Evolutionary conservation across 2,888 invertebrate genomes (phyloP).

Genomic region (Stenoptilia bipunctidactyla): DNA sequence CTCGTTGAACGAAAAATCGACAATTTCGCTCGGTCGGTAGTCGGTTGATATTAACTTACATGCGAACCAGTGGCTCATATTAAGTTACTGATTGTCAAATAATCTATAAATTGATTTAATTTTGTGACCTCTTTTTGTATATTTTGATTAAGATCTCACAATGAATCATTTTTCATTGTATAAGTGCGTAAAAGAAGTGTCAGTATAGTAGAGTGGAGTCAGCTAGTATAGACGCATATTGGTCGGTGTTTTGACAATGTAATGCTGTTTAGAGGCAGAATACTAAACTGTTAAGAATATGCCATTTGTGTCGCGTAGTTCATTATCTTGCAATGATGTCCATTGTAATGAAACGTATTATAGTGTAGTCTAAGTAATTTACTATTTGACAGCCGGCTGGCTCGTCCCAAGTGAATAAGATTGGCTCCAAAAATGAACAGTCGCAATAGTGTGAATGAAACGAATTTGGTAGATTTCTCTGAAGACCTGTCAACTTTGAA

Average conservation of each 20-base stretch:
- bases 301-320: too few species aligned
- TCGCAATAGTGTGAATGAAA: conserved; percentile 61
- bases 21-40: background rate
- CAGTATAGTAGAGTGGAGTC: conserved; percentile 35
- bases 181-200: conserved; percentile 62
- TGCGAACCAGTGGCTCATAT: background rate
- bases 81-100: conserved; percentile 21
- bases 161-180: conserved; percentile 46
- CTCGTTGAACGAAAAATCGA: conserved; percentile 21
- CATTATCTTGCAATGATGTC: conserved; percentile 15
- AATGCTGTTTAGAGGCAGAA: too few species aligned
- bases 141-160: conserved; percentile 26
- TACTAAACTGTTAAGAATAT: too few species aligned
- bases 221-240: conserved; percentile 26
- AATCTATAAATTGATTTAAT: conserved; percentile 23
- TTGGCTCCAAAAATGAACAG: conserved; percentile 25
- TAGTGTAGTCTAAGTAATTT: conserved; percentile 35
- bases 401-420: conserved; percentile 34
- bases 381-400: conserved; percentile 61
- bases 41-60: background rate
- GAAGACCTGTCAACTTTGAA: conserved; percentile 46
- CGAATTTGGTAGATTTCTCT: conserved; percentile 62
- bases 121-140: conserved; percentile 13
- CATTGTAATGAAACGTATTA: conserved; percentile 52
- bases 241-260: conserved; percentile 47